A percentile compares a stretch with the other conserved stretches of the same genome.
These are phyloP conservation scores for Pempheris klunzingeri DNA, from an alignment of 2,797 vertebrate species.

Conservation along the genomic window DNA sequence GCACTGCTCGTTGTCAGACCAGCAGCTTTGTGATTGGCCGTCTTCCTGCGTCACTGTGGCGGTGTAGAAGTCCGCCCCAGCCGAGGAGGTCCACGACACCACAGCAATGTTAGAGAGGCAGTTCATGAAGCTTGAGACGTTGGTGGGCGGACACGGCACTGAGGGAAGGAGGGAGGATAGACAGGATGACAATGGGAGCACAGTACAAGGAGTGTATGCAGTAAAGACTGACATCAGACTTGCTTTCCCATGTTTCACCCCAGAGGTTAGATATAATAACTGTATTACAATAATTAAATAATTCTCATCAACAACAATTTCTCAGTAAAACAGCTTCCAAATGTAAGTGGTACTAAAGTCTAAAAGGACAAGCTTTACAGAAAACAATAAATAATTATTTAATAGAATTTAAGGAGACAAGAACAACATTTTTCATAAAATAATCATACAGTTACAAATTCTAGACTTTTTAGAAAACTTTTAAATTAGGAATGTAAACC, in stretches of 20 bases:
- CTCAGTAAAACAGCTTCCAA: background rate
- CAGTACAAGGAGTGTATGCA: background rate
- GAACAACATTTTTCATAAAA: background rate
- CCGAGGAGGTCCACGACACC: constrained; percentile 80
- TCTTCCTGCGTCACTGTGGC: constrained; percentile 67
- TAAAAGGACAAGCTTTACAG: background rate
- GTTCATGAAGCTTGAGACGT: constrained; percentile 75
- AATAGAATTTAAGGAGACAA: background rate
- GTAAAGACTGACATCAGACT: background rate
- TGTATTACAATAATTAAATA: too few species aligned
- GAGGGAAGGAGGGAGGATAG: background rate
- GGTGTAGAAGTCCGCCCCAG: constrained; percentile 78
- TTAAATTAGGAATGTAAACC: background rate
- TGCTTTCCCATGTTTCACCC: background rate
- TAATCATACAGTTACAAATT: background rate
- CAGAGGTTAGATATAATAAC: background rate
- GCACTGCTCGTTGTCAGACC: constrained; percentile 75
- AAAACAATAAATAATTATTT: background rate
- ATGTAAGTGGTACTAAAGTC: background rate
- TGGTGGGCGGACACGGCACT: constrained; percentile 84
- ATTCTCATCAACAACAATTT: background rate
- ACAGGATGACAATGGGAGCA: background rate
- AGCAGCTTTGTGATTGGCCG: constrained; percentile 73
- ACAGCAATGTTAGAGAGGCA: constrained; percentile 82
- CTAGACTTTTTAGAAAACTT: background rate